These are phyloP conservation scores for Emmelina monodactyla DNA, from an alignment of 2,888 invertebrate genomes.

Conservation along the genomic window DNA sequence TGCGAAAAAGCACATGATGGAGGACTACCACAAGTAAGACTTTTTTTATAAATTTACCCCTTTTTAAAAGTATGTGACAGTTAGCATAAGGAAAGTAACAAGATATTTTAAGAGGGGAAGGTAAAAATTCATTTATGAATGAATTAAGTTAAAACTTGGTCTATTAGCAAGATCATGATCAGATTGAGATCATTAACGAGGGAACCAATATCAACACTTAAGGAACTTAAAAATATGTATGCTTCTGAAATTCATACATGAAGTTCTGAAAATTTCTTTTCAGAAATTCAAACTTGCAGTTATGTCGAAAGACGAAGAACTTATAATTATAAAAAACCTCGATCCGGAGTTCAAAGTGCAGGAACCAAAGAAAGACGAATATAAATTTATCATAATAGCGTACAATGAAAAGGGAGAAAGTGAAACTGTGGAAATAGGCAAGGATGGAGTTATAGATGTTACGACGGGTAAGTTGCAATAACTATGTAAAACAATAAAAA, in stretches of 20 bases:
- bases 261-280: too few relatives aligned
- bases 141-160: too few relatives aligned
- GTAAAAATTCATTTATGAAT: too few relatives aligned
- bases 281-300: constrained; percentile 52
- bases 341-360: constrained; percentile 46
- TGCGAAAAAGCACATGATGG: constrained; percentile 50
- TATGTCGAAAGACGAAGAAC: constrained; percentile 26
- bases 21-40: constrained; percentile 41
- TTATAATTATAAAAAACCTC: constrained; percentile 39
- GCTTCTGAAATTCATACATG: too few relatives aligned
- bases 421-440: constrained; percentile 34
- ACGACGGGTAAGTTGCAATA: constrained; percentile 29
- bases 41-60: too few relatives aligned
- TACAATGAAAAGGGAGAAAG: constrained; percentile 54
- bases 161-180: too few relatives aligned
- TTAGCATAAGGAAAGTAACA: neutral
- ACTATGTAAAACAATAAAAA: too few relatives aligned
- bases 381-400: constrained; percentile 41
- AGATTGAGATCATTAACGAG: too few relatives aligned
- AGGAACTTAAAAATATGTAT: too few relatives aligned
- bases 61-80: neutral
- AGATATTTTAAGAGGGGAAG: too few relatives aligned
- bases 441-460: constrained; percentile 31
- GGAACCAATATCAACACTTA: too few relatives aligned
- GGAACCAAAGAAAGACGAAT: constrained; percentile 35